Evolutionary conservation across 2,888 invertebrate genomes (phyloP), one percentile per base, ranked within the genome.

Genomic region (Hecatera dysodea): DNA sequence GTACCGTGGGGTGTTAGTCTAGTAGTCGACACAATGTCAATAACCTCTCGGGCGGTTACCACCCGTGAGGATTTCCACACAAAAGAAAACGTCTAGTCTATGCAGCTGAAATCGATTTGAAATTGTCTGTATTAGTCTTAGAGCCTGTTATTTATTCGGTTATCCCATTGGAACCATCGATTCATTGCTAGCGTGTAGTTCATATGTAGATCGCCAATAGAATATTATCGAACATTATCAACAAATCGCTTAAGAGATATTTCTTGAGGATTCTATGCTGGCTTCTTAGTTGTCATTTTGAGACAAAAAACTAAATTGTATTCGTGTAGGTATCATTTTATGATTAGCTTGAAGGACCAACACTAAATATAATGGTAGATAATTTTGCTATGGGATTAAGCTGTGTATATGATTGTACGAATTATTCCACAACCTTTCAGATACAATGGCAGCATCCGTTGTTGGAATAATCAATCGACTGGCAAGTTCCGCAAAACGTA

Each of bases 11-110:
- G 46, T 29, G 39, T 33, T 15, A 46, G 46, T 67, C 55, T 67
- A 22, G 46, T 33, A 55, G 33, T 36, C 44, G 27, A 44, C 36
- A 44, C 36, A 56, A 57, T 27, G 72, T 74, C 72, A 72, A 50
- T 72, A 27, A 72, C 48, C 67, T 73, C 55, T 17, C 48, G 50
- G 27, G 44, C 22, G 12, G 27, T 22, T 22, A 39, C 39, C 22
- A 36, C 22, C 67, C 22, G 2, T 22, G 11, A 19, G 24, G 17
- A 62, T 62, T 29, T 60, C 53, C 12, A 63, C 29, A 48, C 7
- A 11, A 33, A 36, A 61, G 19, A 11, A 52, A 67, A 22, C 8
- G 7, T 22, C 15, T 8, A 24, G 24, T 48, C 5, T 7, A n/a
- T 61, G 19, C 11, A 50, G 50, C 12, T 22, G 19, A 17, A 1